Percentiles rank a stretch among this genome's conserved stretches.
These are phyloP conservation scores for Lepidurus arcticus DNA, from an alignment of 1,140 invertebrate species.

Conservation along the genomic window DNA sequence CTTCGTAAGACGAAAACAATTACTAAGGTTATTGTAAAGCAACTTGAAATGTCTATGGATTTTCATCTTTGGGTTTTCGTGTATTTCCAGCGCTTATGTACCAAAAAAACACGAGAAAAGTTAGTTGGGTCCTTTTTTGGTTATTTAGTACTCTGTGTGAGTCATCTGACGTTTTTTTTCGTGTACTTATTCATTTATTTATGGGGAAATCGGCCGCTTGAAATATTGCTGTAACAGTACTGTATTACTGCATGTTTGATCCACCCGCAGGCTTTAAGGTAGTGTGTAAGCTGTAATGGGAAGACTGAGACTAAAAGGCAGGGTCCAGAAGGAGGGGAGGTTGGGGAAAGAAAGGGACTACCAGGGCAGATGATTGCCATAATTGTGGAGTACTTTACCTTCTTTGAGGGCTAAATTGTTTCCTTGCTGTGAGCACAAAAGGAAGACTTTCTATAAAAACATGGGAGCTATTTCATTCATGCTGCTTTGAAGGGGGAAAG, in stretches of 20 bases:
- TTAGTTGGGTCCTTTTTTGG: too few relatives aligned
- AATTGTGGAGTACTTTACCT: constrained; percentile 11
- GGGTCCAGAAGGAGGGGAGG: background rate
- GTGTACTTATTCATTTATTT: background rate
- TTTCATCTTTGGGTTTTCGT: too few relatives aligned
- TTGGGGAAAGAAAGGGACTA: background rate
- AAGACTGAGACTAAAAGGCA: too few relatives aligned
- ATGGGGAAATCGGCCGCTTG: background rate
- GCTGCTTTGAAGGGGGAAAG: background rate
- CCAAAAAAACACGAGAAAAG: too few relatives aligned
- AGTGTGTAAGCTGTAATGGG: background rate
- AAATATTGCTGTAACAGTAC: background rate
- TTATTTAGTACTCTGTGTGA: too few relatives aligned
- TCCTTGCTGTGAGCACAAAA: background rate
- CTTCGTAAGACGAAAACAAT: too few relatives aligned
- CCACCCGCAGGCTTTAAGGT: background rate
- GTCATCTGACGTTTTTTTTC: too few relatives aligned
- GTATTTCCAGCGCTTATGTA: too few relatives aligned
- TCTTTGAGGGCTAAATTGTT: background rate
- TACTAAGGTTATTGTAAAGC: too few relatives aligned
- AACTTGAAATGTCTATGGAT: too few relatives aligned
- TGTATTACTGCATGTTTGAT: background rate
- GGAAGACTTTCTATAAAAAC: background rate
- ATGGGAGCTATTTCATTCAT: constrained; percentile 5
- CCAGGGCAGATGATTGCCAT: background rate